These are phyloP conservation scores for Crepidodera aurea DNA, from an alignment of 2,888 invertebrate species.

Conservation along the genomic window DNA sequence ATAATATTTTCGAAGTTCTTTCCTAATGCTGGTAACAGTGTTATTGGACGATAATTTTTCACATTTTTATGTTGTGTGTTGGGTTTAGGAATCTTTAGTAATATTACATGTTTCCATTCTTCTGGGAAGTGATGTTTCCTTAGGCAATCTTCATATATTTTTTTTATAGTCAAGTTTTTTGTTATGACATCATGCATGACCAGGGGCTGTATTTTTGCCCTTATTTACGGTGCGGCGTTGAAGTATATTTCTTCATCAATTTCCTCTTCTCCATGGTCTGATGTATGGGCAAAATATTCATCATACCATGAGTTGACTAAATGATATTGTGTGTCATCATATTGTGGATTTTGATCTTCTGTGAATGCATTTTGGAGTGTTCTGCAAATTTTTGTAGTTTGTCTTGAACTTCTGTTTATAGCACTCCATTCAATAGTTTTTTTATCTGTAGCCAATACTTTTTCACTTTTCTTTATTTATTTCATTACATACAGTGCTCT, in stretches of 20 bases:
- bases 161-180: neutral
- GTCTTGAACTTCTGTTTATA: neutral
- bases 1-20: too few species aligned
- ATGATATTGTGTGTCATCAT: too few species aligned
- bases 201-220: too few species aligned
- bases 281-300: too few species aligned
- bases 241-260: too few species aligned
- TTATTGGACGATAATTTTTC: too few species aligned
- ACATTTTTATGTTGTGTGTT: too few species aligned
- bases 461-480: neutral
- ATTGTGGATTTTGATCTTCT: neutral
- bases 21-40: too few species aligned
- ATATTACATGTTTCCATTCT: conserved; percentile 5
- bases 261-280: too few species aligned
- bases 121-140: neutral
- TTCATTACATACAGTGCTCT: neutral
- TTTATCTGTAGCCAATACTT: neutral
- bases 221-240: too few species aligned
- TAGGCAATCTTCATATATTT: neutral
- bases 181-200: too few species aligned
- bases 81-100: conserved; percentile 2
- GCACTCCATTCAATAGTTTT: neutral
- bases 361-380: neutral
- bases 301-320: too few species aligned
- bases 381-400: neutral